A percentile compares a stretch with the other conserved stretches of the same genome.
These are phyloP conservation scores for Chaitophorus viminalis DNA, from an alignment of 2,888 invertebrate genomes.

Conservation along the genomic window DNA sequence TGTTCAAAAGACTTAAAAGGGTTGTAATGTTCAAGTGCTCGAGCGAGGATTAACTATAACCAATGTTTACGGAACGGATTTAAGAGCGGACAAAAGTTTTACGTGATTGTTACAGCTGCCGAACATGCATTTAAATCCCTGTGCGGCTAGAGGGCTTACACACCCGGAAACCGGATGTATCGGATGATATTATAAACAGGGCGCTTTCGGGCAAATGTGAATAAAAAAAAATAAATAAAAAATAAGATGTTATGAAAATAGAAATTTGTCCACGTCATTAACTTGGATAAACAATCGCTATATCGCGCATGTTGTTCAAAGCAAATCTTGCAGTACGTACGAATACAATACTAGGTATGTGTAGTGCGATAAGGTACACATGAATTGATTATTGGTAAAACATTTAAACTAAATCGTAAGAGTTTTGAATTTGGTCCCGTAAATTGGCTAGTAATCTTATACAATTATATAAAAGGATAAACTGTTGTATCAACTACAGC, in stretches of 20 bases:
- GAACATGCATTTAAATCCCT: constrained; percentile 37
- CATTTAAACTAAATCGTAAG: too few species aligned
- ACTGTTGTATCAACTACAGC: too few species aligned
- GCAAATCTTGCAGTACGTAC: too few species aligned
- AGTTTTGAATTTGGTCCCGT: too few species aligned
- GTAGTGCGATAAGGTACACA: too few species aligned
- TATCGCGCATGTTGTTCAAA: neutral
- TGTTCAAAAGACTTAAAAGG: constrained; percentile 50
- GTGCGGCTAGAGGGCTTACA: constrained; percentile 27
- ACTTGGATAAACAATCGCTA: neutral
- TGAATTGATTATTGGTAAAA: too few species aligned
- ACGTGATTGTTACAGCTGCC: constrained; percentile 60
- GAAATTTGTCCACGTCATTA: constrained; percentile 28
- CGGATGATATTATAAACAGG: neutral
- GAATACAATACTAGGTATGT: too few species aligned
- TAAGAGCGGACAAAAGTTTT: constrained; percentile 56
- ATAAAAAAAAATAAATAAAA: constrained; percentile 9
- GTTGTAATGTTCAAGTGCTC: constrained; percentile 49
- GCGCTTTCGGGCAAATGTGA: constrained; percentile 4
- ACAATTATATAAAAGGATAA: too few species aligned
- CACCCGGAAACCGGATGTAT: constrained; percentile 44
- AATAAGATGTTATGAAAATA: constrained; percentile 32
- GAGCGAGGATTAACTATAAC: constrained; percentile 54
- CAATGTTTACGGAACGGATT: constrained; percentile 61
- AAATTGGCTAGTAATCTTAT: too few species aligned